Base-by-base conservation (phyloP, 1,140 invertebrate species). In the Sitobion miscanthi region DNA sequence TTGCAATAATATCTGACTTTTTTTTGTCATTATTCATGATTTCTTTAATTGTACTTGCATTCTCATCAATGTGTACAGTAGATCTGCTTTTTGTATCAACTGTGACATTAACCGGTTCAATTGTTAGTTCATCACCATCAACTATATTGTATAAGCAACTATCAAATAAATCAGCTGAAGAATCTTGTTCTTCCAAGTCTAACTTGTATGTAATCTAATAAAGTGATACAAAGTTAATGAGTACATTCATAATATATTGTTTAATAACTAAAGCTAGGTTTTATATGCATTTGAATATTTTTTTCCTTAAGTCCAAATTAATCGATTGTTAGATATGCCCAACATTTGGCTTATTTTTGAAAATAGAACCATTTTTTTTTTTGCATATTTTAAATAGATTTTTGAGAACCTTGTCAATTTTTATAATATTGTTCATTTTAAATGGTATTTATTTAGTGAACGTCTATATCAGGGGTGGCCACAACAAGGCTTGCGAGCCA, bases 91-190 rank as follows among this genome's bases (percentile, higher is more conserved):
- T 91, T 69, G 8, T 77, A 62, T 47, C 21, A 90, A 69, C 47
- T 90, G n/a, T 30, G 7, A 69, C 57, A 83, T 91, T 85, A 21
- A 93, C 82, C 0, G 35, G 91, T 93, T 93, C 91, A 21, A 93
- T 85, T 35, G 35, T 93, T 54, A 93, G 23, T 57, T 83, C 91
- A 86, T 93, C 91, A 1, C 77, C 91, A n/a, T 93, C 91, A 42
- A 93, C 82, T 85, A 93, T 93, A 6, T 93, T 93, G 11, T 85
- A 93, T 17, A 93, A 38, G 45, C 52, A 93, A 85, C 91, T 93
- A 30, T 83, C 49, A 42, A 11, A 38, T 93, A 85, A 86, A 83
- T 93, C 49, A 30, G 23, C 11, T 54, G 82, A 38, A 35, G n/a
- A 25, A 57, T 93, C 91, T 83, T 82, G 82, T 42, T 93, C 91